Percentiles rank a stretch among this genome's conserved stretches.
Evolutionary conservation across 2,113 vertebrate genomes (phyloP).

Genomic region (Aix galericulata): DNA sequence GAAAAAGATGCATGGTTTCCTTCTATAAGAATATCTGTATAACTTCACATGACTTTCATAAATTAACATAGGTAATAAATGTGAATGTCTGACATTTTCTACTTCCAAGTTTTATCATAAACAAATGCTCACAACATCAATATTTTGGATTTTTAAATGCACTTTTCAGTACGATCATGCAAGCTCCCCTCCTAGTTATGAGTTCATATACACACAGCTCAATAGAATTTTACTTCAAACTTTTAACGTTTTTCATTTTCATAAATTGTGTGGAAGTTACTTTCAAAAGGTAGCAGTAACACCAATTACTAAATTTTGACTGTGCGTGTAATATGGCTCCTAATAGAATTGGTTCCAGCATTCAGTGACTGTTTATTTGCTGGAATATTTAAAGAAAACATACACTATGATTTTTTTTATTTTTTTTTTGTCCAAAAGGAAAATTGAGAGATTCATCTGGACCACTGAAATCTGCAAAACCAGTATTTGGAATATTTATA

Average conservation of each 20-base stretch:
- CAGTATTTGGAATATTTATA: slow-evolving; percentile 32
- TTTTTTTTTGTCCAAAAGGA: slow-evolving; percentile 15
- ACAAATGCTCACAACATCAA: slow-evolving; percentile 20
- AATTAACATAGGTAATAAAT: slow-evolving; percentile 38
- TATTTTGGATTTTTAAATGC: slow-evolving; percentile 30
- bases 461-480: slow-evolving; percentile 56
- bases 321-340: slow-evolving; percentile 34
- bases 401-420: background rate
- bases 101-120: slow-evolving; percentile 33
- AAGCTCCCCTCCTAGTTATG: slow-evolving; percentile 42
- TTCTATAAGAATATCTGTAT: slow-evolving; percentile 9
- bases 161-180: slow-evolving; percentile 45
- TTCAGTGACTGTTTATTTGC: slow-evolving; percentile 51
- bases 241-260: background rate
- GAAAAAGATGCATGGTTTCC: slow-evolving; percentile 17
- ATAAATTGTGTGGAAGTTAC: slow-evolving; percentile 14
- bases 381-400: slow-evolving; percentile 17
- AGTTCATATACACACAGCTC: background rate
- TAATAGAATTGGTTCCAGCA: slow-evolving; percentile 51
- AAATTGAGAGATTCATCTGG: slow-evolving; percentile 48
- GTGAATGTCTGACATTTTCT: slow-evolving; percentile 47
- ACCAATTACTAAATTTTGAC: slow-evolving; percentile 54
- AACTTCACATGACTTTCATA: slow-evolving; percentile 32
- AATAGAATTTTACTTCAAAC: background rate
- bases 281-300: slow-evolving; percentile 42